These are phyloP conservation scores for Sebastes minor DNA, from an alignment of 2,797 vertebrate species.

Conservation along the genomic window DNA sequence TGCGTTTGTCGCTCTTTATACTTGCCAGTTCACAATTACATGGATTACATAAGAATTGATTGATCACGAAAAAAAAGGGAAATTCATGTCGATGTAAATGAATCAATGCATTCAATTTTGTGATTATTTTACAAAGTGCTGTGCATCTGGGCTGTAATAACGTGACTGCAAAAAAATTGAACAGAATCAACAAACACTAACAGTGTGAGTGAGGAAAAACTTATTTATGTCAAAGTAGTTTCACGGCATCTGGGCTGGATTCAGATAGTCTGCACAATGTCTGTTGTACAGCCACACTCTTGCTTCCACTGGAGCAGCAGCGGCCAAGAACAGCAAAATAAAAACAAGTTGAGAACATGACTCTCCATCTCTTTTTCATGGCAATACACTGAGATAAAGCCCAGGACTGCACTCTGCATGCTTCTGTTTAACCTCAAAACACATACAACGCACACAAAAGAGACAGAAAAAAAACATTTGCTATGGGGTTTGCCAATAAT, in stretches of 20 bases:
- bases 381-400: constrained; percentile 51
- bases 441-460: constrained; percentile 11
- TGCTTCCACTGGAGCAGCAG: constrained; percentile 6
- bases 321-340: constrained; percentile 62
- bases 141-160: neutral
- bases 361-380: constrained; percentile 56
- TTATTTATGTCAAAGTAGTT: constrained; percentile 28
- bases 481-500: neutral
- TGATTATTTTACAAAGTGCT: too few relatives aligned
- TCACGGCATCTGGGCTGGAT: constrained; percentile 27
- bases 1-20: too few relatives aligned
- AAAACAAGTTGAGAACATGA: constrained; percentile 66
- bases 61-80: too few relatives aligned
- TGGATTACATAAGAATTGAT: too few relatives aligned
- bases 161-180: neutral
- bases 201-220: constrained; percentile 32
- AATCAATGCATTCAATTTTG: too few relatives aligned
- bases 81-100: too few relatives aligned
- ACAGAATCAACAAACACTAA: constrained; percentile 20
- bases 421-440: constrained; percentile 63
- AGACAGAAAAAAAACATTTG: neutral
- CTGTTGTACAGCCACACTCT: constrained; percentile 27
- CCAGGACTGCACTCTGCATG: constrained; percentile 37
- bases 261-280: constrained; percentile 52
- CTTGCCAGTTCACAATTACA: too few relatives aligned